Evolutionary conservation across 2,113 vertebrate genomes (phyloP), one percentile per base, ranked within the genome.

Genomic region (Thunnus thynnus): DNA sequence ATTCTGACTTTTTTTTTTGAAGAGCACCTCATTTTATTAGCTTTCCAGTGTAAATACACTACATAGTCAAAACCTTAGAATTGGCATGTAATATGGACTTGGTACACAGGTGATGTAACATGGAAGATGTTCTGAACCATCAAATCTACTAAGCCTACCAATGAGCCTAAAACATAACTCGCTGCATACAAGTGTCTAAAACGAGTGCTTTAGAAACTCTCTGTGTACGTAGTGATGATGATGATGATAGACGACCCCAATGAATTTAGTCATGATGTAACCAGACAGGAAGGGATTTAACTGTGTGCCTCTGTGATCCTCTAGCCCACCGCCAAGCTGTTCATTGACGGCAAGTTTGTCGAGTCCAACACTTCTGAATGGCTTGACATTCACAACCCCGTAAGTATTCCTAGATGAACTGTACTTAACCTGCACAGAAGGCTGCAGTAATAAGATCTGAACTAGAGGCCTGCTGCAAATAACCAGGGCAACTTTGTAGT

Each of bases 341-440:
- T 99, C 90, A 99, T 99, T 68, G 96, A 99, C 94, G 98, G 98
- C 36, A 99, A 99, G 88, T 99, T 99, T 91, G 87, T 99, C 44
- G 98, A 99, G 77, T 99, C 98, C 87, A 97, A 95, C 94, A 97
- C 93, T 41, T 95, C 97, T 44, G 97, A 98, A 91, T 99, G 98
- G 98, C 95, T 97, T 14, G 96, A 99, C 90, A 95, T 99, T 88
- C 96, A 97, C 91, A 99, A 99, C 89, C 97, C 98, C 5, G 98
- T 99, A 94, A 97, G 98, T 95, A 89, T 76, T 83, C 51, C 22
- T 44, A 50, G 62, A 64, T 60, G 50, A 63, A 84, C 41, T 56
- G 9, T 41, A 58, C 69, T 20, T 67, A 87, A 18, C 55, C 61
- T 25, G 9, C 44, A 25, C 36, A 32, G 3, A 46, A 32, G 46